phyloP scores from a whole-genome alignment of 2,888 invertebrate genomes.

The Lamproptera curius region DNA sequence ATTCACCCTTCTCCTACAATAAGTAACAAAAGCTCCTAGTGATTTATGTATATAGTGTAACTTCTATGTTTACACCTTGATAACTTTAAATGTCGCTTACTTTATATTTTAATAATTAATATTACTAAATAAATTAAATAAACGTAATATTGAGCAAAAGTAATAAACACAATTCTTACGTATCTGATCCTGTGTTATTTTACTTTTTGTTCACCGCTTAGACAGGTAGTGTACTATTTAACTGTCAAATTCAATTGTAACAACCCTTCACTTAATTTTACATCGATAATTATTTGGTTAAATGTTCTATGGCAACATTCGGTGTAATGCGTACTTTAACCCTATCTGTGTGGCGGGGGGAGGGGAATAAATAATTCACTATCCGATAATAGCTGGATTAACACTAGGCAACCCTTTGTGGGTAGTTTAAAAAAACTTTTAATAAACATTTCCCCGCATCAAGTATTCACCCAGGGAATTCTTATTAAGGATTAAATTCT shows the following conservation, averaged over 20 bases:
- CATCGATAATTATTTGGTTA: constrained; percentile 28
- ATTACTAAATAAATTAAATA: too few relatives aligned
- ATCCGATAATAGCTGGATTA: constrained; percentile 71
- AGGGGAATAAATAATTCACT: constrained; percentile 49
- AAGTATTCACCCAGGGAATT: constrained; percentile 33
- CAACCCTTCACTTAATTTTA: constrained; percentile 39
- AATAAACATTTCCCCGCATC: constrained; percentile 53
- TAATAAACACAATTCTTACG: too few relatives aligned
- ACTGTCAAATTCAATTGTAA: constrained; percentile 26
- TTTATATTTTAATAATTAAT: too few relatives aligned
- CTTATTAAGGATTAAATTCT: constrained; percentile 1
- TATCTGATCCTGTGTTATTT: too few relatives aligned
- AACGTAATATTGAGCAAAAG: too few relatives aligned
- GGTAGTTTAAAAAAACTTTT: constrained; percentile 60
- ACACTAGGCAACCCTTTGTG: constrained; percentile 70
- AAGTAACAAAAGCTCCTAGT: too few relatives aligned
- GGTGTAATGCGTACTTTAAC: constrained; percentile 54
- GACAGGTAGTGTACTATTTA: constrained; percentile 13
- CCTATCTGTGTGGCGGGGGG: constrained; percentile 25
- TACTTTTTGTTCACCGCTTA: too few relatives aligned
- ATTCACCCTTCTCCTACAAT: too few relatives aligned
- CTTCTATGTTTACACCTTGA: too few relatives aligned
- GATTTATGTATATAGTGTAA: too few relatives aligned
- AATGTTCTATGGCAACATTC: constrained; percentile 42
- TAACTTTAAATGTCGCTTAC: too few relatives aligned